Percentiles rank a stretch among this genome's conserved stretches.
phyloP scores from a whole-genome alignment of 1,140 invertebrate species.

The Neotoxoptera formosana region DNA sequence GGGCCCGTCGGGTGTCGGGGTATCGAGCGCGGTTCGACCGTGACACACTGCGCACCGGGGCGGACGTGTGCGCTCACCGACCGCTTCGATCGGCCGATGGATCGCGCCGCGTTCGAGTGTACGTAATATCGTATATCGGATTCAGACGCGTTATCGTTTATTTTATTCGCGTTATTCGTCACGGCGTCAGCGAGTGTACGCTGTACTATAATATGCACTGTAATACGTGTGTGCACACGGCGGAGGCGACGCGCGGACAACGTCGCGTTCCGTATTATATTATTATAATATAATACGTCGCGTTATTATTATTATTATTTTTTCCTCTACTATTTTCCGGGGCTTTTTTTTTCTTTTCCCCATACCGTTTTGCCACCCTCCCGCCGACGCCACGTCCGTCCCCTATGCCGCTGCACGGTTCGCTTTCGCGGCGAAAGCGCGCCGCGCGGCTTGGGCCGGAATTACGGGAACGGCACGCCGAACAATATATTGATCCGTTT shows the following conservation, averaged over 20 bases:
- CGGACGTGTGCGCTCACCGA: not conserved
- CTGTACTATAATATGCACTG: no score
- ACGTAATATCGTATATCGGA: not conserved
- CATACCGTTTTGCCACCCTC: not conserved
- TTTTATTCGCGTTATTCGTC: not conserved
- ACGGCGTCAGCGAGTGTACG: no score
- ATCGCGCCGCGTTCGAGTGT: not conserved
- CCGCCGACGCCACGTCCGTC: not conserved
- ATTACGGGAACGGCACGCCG: not conserved
- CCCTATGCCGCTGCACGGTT: not conserved
- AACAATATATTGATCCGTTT: constrained; percentile 55
- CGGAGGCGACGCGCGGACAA: not conserved
- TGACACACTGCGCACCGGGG: not conserved
- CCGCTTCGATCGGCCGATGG: constrained; percentile 19
- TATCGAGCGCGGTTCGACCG: constrained; percentile 37
- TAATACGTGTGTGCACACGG: not conserved
- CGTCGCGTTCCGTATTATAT: not conserved
- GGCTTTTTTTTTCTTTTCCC: not conserved
- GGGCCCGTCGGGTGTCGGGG: no score
- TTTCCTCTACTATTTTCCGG: not conserved
- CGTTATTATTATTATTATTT: not conserved
- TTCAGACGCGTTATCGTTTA: not conserved
- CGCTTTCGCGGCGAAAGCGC: not conserved
- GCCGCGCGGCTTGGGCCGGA: constrained; percentile 18
- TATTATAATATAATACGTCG: not conserved